Evolutionary conservation across 2,113 vertebrate species (phyloP).

Genomic region (Apeltes quadracus): DNA sequence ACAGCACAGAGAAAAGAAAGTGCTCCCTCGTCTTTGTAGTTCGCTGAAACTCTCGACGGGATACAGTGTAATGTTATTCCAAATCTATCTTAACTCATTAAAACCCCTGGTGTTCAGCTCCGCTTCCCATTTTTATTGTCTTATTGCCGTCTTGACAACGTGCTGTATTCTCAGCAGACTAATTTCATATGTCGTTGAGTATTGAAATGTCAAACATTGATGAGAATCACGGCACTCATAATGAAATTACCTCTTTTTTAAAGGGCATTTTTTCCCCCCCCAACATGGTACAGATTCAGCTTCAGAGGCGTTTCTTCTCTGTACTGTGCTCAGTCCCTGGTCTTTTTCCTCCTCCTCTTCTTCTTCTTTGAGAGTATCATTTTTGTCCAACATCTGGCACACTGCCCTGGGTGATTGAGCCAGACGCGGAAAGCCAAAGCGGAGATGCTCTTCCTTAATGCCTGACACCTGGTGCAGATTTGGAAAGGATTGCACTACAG

Average conservation of each 20-base stretch:
- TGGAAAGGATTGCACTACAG: slow-evolving; percentile 73
- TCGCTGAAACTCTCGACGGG: slow-evolving; percentile 59
- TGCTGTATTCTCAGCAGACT: slow-evolving; percentile 49
- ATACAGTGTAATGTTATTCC: slow-evolving; percentile 60
- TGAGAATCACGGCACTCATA: slow-evolving; percentile 51
- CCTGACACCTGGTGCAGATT: slow-evolving; percentile 79
- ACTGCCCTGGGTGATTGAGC: slow-evolving; percentile 71
- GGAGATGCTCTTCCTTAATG: slow-evolving; percentile 75
- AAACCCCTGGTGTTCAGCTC: slow-evolving; percentile 57
- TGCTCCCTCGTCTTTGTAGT: slow-evolving; percentile 64
- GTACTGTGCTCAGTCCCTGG: slow-evolving; percentile 9
- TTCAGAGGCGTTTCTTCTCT: slow-evolving; percentile 27
- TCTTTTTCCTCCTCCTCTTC: slow-evolving; percentile 12
- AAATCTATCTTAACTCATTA: slow-evolving; percentile 69
- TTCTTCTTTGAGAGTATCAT: slow-evolving; percentile 45
- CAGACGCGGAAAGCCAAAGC: slow-evolving; percentile 72
- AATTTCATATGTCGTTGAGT: slow-evolving; percentile 66
- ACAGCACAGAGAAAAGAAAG: slow-evolving; percentile 43
- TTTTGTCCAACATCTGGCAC: slow-evolving; percentile 72
- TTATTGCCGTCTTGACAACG: slow-evolving; percentile 38
- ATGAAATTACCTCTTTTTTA: slow-evolving; percentile 48
- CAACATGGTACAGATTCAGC: slow-evolving; percentile 24
- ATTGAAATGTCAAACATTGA: slow-evolving; percentile 69
- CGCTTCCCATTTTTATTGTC: slow-evolving; percentile 52
- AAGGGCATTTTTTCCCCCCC: slow-evolving; percentile 35